These are phyloP conservation scores for Microplitis deprimator DNA, from an alignment of 2,888 invertebrate genomes.

Conservation along the genomic window DNA sequence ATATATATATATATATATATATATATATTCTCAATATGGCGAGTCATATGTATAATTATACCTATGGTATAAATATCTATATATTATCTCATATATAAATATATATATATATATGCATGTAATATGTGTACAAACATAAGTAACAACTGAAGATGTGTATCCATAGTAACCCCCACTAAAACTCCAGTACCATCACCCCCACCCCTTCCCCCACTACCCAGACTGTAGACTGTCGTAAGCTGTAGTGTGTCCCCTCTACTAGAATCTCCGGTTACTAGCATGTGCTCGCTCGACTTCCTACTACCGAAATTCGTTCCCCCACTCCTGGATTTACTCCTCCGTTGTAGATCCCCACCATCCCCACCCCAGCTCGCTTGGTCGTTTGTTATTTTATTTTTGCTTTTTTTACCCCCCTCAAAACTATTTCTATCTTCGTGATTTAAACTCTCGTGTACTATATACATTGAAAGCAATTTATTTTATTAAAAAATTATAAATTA, in stretches of 20 bases:
- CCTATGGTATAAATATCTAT: conserved; percentile 44
- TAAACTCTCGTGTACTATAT: background rate
- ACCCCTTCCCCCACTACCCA: conserved; percentile 47
- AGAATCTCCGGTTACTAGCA: background rate
- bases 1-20: conserved; percentile 50
- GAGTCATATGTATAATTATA: conserved; percentile 50
- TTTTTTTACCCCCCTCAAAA: conserved; percentile 35
- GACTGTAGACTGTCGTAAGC: conserved; percentile 24
- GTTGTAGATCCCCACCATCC: background rate
- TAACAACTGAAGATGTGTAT: conserved; percentile 62
- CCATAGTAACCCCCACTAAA: conserved; percentile 62
- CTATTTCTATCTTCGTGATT: conserved; percentile 41
- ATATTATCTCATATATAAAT: conserved; percentile 40
- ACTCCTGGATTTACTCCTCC: background rate
- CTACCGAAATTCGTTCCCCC: conserved; percentile 36
- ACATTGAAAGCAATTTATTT: conserved; percentile 16
- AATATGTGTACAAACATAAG: conserved; percentile 50
- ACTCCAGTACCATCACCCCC: conserved; percentile 52
- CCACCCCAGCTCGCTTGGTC: conserved; percentile 31
- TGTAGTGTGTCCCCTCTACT: conserved; percentile 31
- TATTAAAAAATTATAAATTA: conserved; percentile 13
- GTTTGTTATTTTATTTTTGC: conserved; percentile 37
- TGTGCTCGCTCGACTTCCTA: conserved; percentile 36
- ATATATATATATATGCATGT: conserved; percentile 37
- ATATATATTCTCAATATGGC: conserved; percentile 39